Evolutionary conservation across 2,113 vertebrate species (phyloP).

Genomic region (Tachysurus vachellii): DNA sequence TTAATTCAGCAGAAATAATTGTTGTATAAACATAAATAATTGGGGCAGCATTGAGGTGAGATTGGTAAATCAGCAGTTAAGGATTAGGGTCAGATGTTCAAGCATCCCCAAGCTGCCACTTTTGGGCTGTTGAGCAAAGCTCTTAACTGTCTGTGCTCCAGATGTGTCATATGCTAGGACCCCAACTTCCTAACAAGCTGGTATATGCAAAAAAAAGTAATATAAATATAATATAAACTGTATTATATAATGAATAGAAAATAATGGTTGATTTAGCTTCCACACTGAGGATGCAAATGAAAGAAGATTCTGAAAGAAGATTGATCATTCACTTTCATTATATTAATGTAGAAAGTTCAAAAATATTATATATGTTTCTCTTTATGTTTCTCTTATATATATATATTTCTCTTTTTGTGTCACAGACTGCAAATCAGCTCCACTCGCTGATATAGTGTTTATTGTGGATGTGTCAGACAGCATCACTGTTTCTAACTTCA

Average conservation of each 20-base stretch:
- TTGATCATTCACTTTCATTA: neutral
- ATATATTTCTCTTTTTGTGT: slow-evolving; percentile 23
- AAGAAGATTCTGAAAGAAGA: neutral
- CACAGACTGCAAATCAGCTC: slow-evolving; percentile 73
- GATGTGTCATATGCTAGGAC: no score
- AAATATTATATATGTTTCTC: neutral
- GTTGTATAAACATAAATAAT: neutral
- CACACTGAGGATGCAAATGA: neutral
- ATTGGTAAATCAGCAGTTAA: no score
- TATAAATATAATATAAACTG: no score
- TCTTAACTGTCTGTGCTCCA: no score
- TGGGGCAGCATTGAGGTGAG: no score
- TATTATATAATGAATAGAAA: no score
- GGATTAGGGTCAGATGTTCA: no score
- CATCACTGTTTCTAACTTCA: slow-evolving; percentile 64
- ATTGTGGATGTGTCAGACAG: slow-evolving; percentile 79
- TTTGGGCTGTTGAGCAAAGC: no score
- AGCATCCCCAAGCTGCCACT: no score
- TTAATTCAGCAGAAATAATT: neutral
- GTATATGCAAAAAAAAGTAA: no score
- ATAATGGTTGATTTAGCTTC: neutral
- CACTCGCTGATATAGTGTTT: slow-evolving; percentile 79
- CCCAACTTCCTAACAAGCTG: no score
- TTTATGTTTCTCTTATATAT: neutral
- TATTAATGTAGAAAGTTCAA: neutral